A percentile compares a stretch with the other conserved stretches of the same genome.
These are phyloP conservation scores for Brachynemurus nebulosus DNA, from an alignment of 2,888 invertebrate genomes.

Conservation along the genomic window DNA sequence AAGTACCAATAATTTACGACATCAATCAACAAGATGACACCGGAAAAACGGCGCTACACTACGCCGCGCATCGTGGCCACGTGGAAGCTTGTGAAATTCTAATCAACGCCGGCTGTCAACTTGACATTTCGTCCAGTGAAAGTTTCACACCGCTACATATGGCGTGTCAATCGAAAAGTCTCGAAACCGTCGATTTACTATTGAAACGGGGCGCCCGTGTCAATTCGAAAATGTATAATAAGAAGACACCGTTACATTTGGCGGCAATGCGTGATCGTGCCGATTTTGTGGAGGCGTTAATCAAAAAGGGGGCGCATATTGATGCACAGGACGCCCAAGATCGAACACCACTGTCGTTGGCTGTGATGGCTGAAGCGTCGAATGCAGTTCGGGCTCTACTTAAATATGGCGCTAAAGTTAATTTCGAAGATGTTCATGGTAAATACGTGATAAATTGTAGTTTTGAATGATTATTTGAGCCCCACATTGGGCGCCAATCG, in stretches of 20 bases:
- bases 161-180: conserved; percentile 26
- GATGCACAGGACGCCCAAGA: conserved; percentile 31
- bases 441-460: no score
- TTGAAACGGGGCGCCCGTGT: conserved; percentile 42
- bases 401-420: conserved; percentile 44
- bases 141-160: conserved; percentile 32
- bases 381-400: conserved; percentile 36
- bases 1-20: conserved; percentile 33
- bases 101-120: conserved; percentile 36
- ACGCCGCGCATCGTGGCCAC: conserved; percentile 56
- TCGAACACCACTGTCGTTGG: conserved; percentile 33
- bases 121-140: conserved; percentile 30
- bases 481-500: no score
- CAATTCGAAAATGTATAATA: conserved; percentile 39
- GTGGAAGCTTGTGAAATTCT: conserved; percentile 44
- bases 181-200: conserved; percentile 27
- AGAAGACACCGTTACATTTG: conserved; percentile 29
- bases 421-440: conserved; percentile 55
- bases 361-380: conserved; percentile 30
- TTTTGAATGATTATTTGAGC: no score
- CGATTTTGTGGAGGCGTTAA: conserved; percentile 25
- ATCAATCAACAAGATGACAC: conserved; percentile 48
- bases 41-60: conserved; percentile 55
- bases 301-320: conserved; percentile 28
- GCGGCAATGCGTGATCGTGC: conserved; percentile 28